Evolutionary conservation across 2,113 vertebrate genomes (phyloP).

Genomic region (Zootoca vivipara): DNA sequence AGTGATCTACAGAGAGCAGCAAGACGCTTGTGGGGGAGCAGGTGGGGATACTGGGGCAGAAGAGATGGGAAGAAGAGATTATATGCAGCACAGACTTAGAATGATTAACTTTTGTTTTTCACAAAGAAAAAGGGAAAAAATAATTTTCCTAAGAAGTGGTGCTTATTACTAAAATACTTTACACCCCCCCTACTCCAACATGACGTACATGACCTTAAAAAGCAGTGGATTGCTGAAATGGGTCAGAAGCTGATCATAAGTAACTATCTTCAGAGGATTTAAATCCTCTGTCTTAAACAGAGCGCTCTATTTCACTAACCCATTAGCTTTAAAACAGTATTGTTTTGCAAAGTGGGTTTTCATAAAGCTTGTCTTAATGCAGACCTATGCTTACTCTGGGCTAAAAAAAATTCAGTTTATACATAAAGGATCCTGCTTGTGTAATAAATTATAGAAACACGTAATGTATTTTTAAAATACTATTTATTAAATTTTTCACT

Average conservation of each 20-base stretch:
- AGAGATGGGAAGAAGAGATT: constrained; percentile 24
- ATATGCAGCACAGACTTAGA: constrained; percentile 18
- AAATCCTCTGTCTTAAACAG: neutral
- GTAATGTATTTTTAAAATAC: no score
- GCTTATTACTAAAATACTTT: constrained; percentile 5
- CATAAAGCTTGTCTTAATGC: neutral
- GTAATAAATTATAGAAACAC: neutral
- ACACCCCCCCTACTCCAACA: neutral
- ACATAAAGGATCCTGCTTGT: neutral
- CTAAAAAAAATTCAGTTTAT: neutral
- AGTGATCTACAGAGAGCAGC: neutral
- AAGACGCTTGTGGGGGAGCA: neutral
- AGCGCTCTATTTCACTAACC: neutral
- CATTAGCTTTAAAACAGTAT: neutral
- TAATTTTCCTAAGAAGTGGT: constrained; percentile 5
- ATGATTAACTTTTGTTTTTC: constrained; percentile 26
- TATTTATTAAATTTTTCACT: no score
- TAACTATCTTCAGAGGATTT: constrained; percentile 11
- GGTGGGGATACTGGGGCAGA: constrained; percentile 3
- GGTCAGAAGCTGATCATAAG: constrained; percentile 21
- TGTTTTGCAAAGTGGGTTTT: neutral
- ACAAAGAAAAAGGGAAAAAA: neutral
- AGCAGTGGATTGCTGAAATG: constrained; percentile 15
- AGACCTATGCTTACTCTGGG: neutral
- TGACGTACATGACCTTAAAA: constrained; percentile 15